Percentiles rank a stretch among this genome's conserved stretches.
Evolutionary conservation across 2,888 invertebrate species (phyloP).

Genomic region (Lycaena phlaeas): DNA sequence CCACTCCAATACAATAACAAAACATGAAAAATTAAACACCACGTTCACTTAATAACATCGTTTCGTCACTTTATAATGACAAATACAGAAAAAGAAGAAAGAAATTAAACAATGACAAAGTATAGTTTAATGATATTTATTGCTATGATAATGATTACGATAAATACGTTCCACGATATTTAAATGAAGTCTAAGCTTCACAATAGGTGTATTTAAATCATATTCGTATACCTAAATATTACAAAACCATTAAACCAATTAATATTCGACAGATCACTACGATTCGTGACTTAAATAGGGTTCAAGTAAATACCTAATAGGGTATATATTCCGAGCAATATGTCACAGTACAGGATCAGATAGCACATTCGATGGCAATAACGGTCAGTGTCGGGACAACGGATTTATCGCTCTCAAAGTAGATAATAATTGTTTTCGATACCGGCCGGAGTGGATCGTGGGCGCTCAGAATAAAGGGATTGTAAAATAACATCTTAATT

Average conservation of each 20-base stretch:
- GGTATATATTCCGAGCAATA: slow-evolving; percentile 34
- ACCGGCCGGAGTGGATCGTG: slow-evolving; percentile 42
- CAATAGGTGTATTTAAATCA: too few relatives aligned
- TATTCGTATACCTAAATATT: slow-evolving; percentile 1
- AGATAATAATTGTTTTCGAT: slow-evolving; percentile 47
- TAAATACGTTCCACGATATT: too few relatives aligned
- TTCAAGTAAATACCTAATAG: slow-evolving; percentile 27
- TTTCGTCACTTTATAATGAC: too few relatives aligned
- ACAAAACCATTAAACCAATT: slow-evolving; percentile 8
- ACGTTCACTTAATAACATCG: too few relatives aligned
- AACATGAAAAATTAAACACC: too few relatives aligned
- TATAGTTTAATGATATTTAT: too few relatives aligned
- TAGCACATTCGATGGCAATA: slow-evolving; percentile 34
- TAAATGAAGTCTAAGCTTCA: too few relatives aligned
- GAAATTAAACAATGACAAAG: too few relatives aligned
- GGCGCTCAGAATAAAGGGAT: slow-evolving; percentile 25
- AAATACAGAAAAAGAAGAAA: too few relatives aligned
- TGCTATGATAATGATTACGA: too few relatives aligned
- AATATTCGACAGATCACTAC: slow-evolving; percentile 17
- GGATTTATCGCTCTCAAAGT: slow-evolving; percentile 40
- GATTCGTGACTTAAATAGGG: slow-evolving; percentile 29
- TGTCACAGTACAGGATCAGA: slow-evolving; percentile 42
- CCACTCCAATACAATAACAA: too few relatives aligned
- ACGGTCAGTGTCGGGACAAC: slow-evolving; percentile 33
- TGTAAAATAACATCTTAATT: neutral